A percentile compares a stretch with the other conserved stretches of the same genome.
Conservation (phyloP, 2,888 invertebrate species). For the Melieria crassipennis region DNA sequence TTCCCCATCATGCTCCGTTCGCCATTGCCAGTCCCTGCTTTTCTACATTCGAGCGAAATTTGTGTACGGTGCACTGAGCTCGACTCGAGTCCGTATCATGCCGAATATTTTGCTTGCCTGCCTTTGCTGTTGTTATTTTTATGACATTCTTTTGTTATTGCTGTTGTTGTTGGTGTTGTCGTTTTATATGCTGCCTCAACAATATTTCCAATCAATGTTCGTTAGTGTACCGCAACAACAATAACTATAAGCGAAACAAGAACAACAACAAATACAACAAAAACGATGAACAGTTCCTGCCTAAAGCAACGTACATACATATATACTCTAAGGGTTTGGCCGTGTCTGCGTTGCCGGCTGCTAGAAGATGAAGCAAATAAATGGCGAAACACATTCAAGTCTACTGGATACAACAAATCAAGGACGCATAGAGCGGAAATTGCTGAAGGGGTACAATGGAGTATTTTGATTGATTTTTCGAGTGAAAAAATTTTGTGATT, state of each 20-base stretch:
- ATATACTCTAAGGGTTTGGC: too few relatives aligned
- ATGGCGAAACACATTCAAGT: too few relatives aligned
- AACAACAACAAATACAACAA: constrained; percentile 13
- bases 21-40: too few relatives aligned
- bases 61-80: too few relatives aligned
- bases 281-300: neutral
- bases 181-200: constrained; percentile 40
- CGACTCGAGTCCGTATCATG: too few relatives aligned
- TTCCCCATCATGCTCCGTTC: too few relatives aligned
- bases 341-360: too few relatives aligned
- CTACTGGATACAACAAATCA: too few relatives aligned
- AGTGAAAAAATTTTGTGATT: too few relatives aligned
- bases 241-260: constrained; percentile 13
- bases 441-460: neutral
- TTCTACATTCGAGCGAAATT: too few relatives aligned
- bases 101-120: neutral
- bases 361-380: too few relatives aligned
- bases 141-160: constrained; percentile 29
- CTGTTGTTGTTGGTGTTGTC: constrained; percentile 28
- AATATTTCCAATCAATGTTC: constrained; percentile 49
- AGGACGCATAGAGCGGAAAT: neutral
- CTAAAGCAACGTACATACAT: neutral
- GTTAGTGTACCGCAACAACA: constrained; percentile 24
- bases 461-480: neutral
- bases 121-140: constrained; percentile 16